These are phyloP conservation scores for Sialis lutaria DNA, from an alignment of 2,888 invertebrate genomes.

Conservation along the genomic window DNA sequence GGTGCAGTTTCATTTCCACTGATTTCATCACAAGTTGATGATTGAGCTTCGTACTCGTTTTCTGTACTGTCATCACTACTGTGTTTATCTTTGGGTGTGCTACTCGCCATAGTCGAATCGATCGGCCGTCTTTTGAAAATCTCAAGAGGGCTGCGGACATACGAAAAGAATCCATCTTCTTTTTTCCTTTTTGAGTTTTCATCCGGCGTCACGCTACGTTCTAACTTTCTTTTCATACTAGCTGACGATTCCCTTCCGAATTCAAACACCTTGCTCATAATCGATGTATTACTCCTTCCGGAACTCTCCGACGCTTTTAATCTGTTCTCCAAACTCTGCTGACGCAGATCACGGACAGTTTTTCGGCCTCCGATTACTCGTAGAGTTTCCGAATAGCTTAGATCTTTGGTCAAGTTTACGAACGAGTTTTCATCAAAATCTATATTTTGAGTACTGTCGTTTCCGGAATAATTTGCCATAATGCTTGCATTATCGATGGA, in stretches of 20 bases:
- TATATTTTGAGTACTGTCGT: not conserved
- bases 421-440: not conserved
- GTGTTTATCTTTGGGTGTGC: not conserved
- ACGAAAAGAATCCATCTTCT: not conserved
- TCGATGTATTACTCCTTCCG: not conserved
- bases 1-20: not conserved
- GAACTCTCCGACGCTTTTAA: not conserved
- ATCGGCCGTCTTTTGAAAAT: not conserved
- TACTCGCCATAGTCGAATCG: not conserved
- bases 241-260: not conserved
- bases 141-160: slow-evolving; percentile 1
- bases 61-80: not conserved
- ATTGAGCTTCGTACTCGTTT: not conserved
- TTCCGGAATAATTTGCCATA: not conserved
- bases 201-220: not conserved
- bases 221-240: not conserved
- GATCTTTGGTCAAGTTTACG: not conserved
- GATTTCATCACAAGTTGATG: not conserved
- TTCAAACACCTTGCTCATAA: not conserved
- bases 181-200: not conserved
- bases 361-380: slow-evolving; percentile 1
- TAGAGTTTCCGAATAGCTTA: not conserved
- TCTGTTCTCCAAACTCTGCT: not conserved
- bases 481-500: not conserved
- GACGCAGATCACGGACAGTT: not conserved